phyloP scores from a whole-genome alignment of 2,888 invertebrate genomes.

The Chesias legatella region DNA sequence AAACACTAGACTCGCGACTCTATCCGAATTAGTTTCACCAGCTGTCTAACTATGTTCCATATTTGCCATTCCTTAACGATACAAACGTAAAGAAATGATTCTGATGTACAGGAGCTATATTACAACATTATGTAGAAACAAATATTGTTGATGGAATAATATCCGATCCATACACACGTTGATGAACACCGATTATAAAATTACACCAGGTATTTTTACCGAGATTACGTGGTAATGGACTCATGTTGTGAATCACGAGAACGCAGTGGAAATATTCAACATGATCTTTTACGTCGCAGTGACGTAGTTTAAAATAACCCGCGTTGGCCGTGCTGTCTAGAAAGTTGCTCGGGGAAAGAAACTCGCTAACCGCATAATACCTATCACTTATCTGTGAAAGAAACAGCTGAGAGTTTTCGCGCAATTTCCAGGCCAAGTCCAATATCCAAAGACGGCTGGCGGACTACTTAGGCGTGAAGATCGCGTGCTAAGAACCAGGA shows the following conservation, averaged over 20 bases:
- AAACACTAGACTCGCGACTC: too few relatives aligned
- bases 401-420: conserved; percentile 18
- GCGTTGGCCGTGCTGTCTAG: conserved; percentile 20
- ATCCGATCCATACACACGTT: too few relatives aligned
- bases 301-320: conserved; percentile 13
- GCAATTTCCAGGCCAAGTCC: conserved; percentile 9
- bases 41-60: too few relatives aligned
- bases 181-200: conserved; percentile 7
- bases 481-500: background rate
- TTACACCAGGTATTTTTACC: too few relatives aligned
- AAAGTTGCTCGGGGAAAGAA: conserved; percentile 16
- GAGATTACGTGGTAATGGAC: background rate
- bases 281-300: conserved; percentile 27
- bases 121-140: too few relatives aligned
- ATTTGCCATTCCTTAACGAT: too few relatives aligned
- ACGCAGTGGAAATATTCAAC: conserved; percentile 17
- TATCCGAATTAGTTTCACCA: too few relatives aligned
- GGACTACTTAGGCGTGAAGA: conserved; percentile 1
- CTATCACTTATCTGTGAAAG: conserved; percentile 2
- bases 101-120: too few relatives aligned
- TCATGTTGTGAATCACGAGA: conserved; percentile 30
- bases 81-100: too few relatives aligned
- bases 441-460: conserved; percentile 2
- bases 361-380: background rate
- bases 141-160: too few relatives aligned